These are phyloP conservation scores for Paramisgurnus dabryanus DNA, from an alignment of 2,113 vertebrate genomes.

Conservation along the genomic window DNA sequence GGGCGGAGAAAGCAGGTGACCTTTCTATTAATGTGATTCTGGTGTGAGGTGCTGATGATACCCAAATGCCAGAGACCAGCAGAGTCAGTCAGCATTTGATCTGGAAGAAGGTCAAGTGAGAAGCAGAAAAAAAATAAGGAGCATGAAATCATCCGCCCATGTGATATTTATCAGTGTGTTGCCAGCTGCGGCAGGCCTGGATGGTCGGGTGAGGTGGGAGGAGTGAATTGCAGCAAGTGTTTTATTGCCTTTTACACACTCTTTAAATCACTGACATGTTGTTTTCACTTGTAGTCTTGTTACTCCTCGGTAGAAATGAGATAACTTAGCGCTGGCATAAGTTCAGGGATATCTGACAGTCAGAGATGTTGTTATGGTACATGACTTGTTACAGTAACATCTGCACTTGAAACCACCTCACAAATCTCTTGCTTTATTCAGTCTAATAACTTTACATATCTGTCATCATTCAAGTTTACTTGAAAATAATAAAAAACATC, in stretches of 20 bases:
- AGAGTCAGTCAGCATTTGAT: conserved; percentile 67
- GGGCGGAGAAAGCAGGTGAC: conserved; percentile 65
- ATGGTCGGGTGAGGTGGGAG: conserved; percentile 19
- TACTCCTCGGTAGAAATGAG: conserved; percentile 39
- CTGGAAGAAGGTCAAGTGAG: conserved; percentile 74
- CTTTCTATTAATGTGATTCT: conserved; percentile 68
- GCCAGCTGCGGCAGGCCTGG: conserved; percentile 51
- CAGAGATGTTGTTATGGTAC: conserved; percentile 36
- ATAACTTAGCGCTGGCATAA: conserved; percentile 49
- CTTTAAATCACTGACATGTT: conserved; percentile 55
- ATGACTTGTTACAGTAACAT: conserved; percentile 16
- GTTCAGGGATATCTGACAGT: conserved; percentile 41
- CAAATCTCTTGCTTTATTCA: conserved; percentile 7
- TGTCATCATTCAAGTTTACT: background rate
- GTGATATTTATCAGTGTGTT: conserved; percentile 59
- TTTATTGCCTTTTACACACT: conserved; percentile 60
- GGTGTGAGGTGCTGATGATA: conserved; percentile 65
- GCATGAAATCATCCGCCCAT: conserved; percentile 63
- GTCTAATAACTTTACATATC: background rate
- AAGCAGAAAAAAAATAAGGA: conserved; percentile 63
- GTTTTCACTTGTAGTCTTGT: conserved; percentile 43
- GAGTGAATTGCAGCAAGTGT: conserved; percentile 55
- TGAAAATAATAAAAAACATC: background rate
- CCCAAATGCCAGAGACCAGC: conserved; percentile 69
- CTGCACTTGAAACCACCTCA: conserved; percentile 19